phyloP scores from a whole-genome alignment of 2,113 vertebrate genomes.

The Leiothrix lutea region DNA sequence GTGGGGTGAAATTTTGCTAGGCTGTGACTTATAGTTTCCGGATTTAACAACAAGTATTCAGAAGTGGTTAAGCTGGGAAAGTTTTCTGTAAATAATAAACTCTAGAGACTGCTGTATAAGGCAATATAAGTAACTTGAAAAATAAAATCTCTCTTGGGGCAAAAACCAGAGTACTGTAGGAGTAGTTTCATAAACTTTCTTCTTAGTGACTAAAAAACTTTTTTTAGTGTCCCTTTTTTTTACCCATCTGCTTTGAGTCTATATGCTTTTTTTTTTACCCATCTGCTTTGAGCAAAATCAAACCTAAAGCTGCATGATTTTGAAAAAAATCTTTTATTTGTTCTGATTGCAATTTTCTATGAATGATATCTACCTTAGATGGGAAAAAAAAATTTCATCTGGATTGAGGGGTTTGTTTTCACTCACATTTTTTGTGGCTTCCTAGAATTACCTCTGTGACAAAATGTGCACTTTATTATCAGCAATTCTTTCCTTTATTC shows the following conservation, averaged over 20 bases:
- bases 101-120: not conserved
- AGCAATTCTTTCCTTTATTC: not conserved
- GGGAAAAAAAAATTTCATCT: not conserved
- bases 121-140: not conserved
- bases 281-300: not conserved
- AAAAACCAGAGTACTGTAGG: not conserved
- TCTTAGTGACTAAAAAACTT: not conserved
- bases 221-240: not conserved
- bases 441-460: not conserved
- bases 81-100: not conserved
- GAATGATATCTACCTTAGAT: not conserved
- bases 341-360: not conserved
- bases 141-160: not conserved
- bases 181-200: not conserved
- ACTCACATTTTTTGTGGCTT: not conserved
- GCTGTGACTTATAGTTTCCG: rapidly evolving
- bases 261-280: not conserved
- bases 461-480: not conserved
- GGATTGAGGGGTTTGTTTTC: not conserved
- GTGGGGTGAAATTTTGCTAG: not conserved
- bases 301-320: not conserved
- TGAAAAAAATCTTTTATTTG: not conserved
- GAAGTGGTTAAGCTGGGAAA: not conserved
- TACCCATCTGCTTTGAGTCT: not conserved
- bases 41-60: not conserved